Evolutionary conservation across 1,140 invertebrate genomes (phyloP), one percentile per base, ranked within the genome.

Genomic region (Neuroterus valhalla): DNA sequence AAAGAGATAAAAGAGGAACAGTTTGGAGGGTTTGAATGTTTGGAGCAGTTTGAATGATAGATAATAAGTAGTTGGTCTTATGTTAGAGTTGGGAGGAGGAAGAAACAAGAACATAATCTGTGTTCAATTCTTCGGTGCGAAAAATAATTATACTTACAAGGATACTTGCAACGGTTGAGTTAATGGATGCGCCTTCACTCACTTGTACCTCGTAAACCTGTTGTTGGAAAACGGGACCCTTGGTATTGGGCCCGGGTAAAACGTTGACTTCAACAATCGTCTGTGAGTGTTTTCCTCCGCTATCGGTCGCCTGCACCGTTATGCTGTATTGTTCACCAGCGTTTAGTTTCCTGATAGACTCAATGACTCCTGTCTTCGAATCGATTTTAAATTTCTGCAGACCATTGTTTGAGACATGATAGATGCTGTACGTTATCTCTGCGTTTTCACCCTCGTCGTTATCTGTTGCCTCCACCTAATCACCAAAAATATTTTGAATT

Each of bases 401-500:
- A 1, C 96, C 96, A 85, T 96, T 97, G 86, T 97, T 97, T 45
- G 96, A 96, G 4, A 97, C 95, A 87, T 97, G 96, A 85, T 96
- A 95, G 73, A 98, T 95, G 74, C 93, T 94, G 90, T 97, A 98
- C 6, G 92, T 93, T 66, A 97, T 92, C 62, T 93, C 92, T 1
- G 96, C 95, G 87, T 97, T 96, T 72, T 94, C 93, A 46, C 95
- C 96, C 80, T 94, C 93, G 84, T 98, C 96, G 79, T 96, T 96
- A 83, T 98, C 96, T 3, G 93, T 94, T 0, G 96, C 96, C 81
- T 94, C 90, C 48, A 97, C 92, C 92, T 93, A 75, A 68, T 45
- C 19, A 21, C 21, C 15, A 62, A 14, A 62, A 62, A n/a, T 1
- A 21, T 55, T 55, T n/a, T n/a, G n/a, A n/a, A n/a, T n/a, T n/a